Evolutionary conservation across 2,797 vertebrate species (phyloP), one percentile per base, ranked within the genome.

Genomic region (Poeciliopsis infans): DNA sequence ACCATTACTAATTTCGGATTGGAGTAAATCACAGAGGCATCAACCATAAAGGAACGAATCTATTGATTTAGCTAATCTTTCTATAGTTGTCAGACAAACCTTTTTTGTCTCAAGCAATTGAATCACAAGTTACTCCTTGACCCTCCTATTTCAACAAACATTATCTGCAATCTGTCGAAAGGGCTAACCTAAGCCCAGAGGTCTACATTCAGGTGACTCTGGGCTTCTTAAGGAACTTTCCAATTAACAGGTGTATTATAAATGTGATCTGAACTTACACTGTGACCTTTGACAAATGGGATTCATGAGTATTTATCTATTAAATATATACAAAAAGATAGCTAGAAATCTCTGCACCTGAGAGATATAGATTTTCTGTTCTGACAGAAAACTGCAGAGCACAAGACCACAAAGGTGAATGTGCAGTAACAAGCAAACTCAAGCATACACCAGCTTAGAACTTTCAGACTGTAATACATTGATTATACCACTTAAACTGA

Each of bases 1-100:
- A 71, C 20, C 18, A 51, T 69, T 51, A 61, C 7, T 66, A 33
- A 75, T 82, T 76, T 90, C 59, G 68, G 4, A 45, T 78, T 41
- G 70, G 61, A 66, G 53, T 53, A 28, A 57, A 79, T 72, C 36
- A 69, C 68, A 68, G 51, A 28, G 25, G 39, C 11, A 55, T 69
- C 70, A 46, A 79, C 45, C 72, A n/a, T 36, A 78, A 61, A 55
- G 47, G 3, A 85, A 57, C 47, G 53, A 75, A 72, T 3, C 25
- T 51, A 86, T 86, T 79, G 46, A 90, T 88, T 61, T 83, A 70
- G 59, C 61, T 33, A 16, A 83, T 77, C 77, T 90, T 80, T 87
- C 20, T 74, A 33, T 23, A n/a, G 39, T 41, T 36, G 16, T 70
- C 23, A 49, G 18, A 74, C 20, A 23, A 66, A 75, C 59, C 78